Evolutionary conservation across 1,140 invertebrate genomes (phyloP), one percentile per base, ranked within the genome.

Genomic region (Procambarus clarkii): DNA sequence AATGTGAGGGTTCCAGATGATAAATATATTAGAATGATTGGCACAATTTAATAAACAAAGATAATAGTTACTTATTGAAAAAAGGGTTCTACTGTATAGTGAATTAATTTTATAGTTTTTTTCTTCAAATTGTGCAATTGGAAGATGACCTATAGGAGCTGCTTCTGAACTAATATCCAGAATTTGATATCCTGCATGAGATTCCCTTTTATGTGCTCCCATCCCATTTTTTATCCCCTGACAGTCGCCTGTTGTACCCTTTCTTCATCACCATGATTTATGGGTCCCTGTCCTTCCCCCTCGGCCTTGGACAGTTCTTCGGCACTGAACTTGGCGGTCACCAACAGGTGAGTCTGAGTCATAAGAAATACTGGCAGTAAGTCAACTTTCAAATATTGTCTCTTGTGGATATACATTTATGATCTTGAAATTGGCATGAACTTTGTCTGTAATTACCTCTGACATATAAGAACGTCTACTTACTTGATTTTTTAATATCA

Each of bases 211-310:
- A 58, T 76, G 64, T 82, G 79, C 34, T 24, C 80, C 79, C 13
- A 46, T 54, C 71, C 54, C 34, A 9, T 58, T 64, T 91, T 85
- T 80, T 88, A 69, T 86, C 45, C 89, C 82, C 48, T 85, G 60
- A 64, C 93, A 93, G 93, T 80, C 93, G 93, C 82, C 86, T 92
- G 87, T 80, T 93, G 82, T 93, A 93, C 69, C 93, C 93, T 76
- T 86, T 92, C 82, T 54, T 93, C 71, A 88, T 93, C 79, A 91
- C 86, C 58, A 78, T 92, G 58, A 45, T 93, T 21, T 88, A 92
- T 44, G 71, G 76, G 2, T 88, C 92, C 60, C 54, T 92, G 18
- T 92, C 91, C 50, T 93, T 93, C 91, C 93, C 92, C n/a, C 87
- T 87, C 11, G 92, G 93, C 11, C 60, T 92, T 78, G 93, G 93